Base-by-base conservation (phyloP, 2,888 invertebrate species). In the Epinotia bilunana region DNA sequence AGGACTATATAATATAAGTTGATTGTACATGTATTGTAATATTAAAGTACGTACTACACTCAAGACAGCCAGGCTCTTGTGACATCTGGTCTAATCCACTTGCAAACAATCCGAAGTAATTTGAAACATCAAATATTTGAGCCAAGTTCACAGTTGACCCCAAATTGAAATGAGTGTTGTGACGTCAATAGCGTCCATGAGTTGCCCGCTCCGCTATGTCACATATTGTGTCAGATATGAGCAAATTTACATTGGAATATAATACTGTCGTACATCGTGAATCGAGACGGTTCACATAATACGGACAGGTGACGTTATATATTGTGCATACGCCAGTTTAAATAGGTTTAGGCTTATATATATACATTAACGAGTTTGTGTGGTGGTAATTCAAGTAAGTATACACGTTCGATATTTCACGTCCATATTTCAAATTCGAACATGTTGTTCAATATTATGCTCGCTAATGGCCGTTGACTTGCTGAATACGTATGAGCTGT, bases 131-230 rank as follows among this genome's bases (percentile, higher is more conserved):
- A 80, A 78, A 76, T 78, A 77, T 80, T 78, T 79, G 79, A 79
- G 71, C 77, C 78, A 76, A 76, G 73, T 46, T 77, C 76, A 64
- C 68, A 60, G 77, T 69, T 79, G 80, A 81, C 79, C 80, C 80
- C 77, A 78, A 78, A 78, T 79, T 79, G 78, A 78, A 80, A 77
- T 78, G 77, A 80, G 79, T 76, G 74, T 76, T 63, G 77, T 85
- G 84, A 85, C 84, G 85, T 83, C 83, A 85, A 80, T 78, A 62
- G 49, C 73, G 83, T 82, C 83, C 82, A 70, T 82, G 82, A 83
- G 79, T 78, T 75, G 74, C 73, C 78, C 72, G 79, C 73, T 79
- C 78, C 79, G 79, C 80, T 79, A 79, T 81, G 78, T 77, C 80
- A 82, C 77, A 78, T 74, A 71, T 76, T 74, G 73, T 79, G 80